Base-by-base conservation (phyloP, 2,888 invertebrate species). In the Dolichomitus sp. region DNA sequence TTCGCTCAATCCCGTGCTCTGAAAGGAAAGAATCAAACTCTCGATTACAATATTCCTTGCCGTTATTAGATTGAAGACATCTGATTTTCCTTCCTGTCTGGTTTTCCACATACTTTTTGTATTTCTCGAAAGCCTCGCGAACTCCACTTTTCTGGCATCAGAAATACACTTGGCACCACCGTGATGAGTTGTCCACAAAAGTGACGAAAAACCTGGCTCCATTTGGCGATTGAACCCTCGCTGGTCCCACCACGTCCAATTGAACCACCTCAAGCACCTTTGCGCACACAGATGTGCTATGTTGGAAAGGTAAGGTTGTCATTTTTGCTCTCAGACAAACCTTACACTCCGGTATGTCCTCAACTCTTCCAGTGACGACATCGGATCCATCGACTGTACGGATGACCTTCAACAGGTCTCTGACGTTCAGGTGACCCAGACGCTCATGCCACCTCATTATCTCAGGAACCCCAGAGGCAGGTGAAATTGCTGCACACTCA, bases 1-100 rank as follows among this genome's bases (percentile, higher is more conserved):
- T 66, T 37, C 89, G 84, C 0, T 52, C 54, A 7, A 90, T 91
- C 11, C 87, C 80, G 11, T 50, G 7, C 0, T 40, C n/a, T 11
- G 33, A n/a, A n/a, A 77, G 45, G 23, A 63, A 74, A 12, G 45
- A 19, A 12, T 81, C 14, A 14, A 78, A 75, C 5, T 65, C 61
- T 12, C 14, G 30, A 27, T 73, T 80, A 17, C 33, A 37, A 27
- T 83, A 83, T 42, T n/a, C n/a, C n/a, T n/a, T n/a, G n/a, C n/a
- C n/a, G n/a, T n/a, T n/a, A n/a, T n/a, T n/a, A n/a, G n/a, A n/a
- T n/a, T n/a, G n/a, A n/a, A n/a, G n/a, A n/a, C n/a, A n/a, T 84
- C 77, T 61, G 11, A 86, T 80, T 12, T 65, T 74, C 40, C 11
- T 76, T 9, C 84, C 84, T 0, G 65, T 81, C 17, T 85, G 77